A percentile compares a stretch with the other conserved stretches of the same genome.
Conservation (phyloP, 2,888 invertebrate genomes). For the Teleiodes luculella region DNA sequence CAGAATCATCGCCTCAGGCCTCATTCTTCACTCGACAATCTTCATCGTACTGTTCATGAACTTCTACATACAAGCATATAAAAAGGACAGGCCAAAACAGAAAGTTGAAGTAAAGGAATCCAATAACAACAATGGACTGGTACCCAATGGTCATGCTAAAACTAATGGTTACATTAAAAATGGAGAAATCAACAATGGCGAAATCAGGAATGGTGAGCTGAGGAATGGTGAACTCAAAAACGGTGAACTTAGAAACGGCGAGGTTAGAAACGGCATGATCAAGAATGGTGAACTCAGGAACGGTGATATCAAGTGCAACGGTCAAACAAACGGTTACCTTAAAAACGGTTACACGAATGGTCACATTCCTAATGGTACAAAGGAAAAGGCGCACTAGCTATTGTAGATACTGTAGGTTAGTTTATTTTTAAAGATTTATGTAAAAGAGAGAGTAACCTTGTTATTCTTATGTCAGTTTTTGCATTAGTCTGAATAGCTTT, state of each 20-base stretch:
- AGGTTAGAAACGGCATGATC: constrained; percentile 30
- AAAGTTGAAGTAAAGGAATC: constrained; percentile 28
- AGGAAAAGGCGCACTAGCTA: constrained; percentile 63
- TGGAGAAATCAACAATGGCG: constrained; percentile 19
- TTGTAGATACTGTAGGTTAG: constrained; percentile 18
- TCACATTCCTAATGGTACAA: constrained; percentile 37
- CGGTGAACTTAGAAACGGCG: constrained; percentile 24
- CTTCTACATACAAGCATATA: constrained; percentile 93
- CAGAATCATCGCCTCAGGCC: constrained; percentile 83
- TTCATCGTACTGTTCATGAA: constrained; percentile 95
- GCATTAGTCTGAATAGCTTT: background rate
- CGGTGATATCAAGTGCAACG: constrained; percentile 25
- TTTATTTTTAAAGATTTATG: constrained; percentile 16
- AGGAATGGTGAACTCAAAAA: constrained; percentile 23
- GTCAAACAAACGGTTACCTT: constrained; percentile 28
- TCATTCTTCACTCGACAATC: constrained; percentile 88
- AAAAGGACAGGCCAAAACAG: constrained; percentile 37
- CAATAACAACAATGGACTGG: constrained; percentile 40
- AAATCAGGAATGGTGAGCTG: constrained; percentile 28
- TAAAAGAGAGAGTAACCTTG: constrained; percentile 3
- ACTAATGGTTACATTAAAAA: constrained; percentile 37
- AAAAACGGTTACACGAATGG: constrained; percentile 34
- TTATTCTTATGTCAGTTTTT: background rate
- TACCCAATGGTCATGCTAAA: constrained; percentile 26
- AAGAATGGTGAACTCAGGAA: constrained; percentile 27